Evolutionary conservation across 2,888 invertebrate species (phyloP).

Genomic region (Drosophila merina): DNA sequence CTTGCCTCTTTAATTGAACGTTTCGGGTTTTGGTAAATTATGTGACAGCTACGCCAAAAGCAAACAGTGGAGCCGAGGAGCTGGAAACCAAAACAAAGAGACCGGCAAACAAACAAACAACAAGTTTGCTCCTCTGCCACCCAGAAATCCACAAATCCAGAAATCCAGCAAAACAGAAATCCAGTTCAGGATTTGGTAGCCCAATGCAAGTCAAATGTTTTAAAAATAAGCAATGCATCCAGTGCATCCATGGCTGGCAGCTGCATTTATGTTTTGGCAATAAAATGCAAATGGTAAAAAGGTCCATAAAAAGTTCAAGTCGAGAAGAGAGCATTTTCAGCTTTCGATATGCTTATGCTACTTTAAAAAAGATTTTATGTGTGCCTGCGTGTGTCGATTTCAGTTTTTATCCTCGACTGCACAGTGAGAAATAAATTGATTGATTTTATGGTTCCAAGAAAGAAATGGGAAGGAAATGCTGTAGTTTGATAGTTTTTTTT

Average conservation of each 20-base stretch:
- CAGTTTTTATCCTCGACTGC: slow-evolving; percentile 50
- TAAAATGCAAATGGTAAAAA: slow-evolving; percentile 77
- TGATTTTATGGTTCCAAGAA: background rate
- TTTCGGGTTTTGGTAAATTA: slow-evolving; percentile 36
- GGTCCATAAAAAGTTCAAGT: slow-evolving; percentile 60
- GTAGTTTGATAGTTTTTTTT: too few species aligned
- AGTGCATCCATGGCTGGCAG: slow-evolving; percentile 43
- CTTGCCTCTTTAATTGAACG: slow-evolving; percentile 68
- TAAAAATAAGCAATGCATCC: slow-evolving; percentile 58
- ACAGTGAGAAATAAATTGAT: slow-evolving; percentile 2
- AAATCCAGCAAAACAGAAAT: slow-evolving; percentile 3
- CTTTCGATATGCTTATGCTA: slow-evolving; percentile 72
- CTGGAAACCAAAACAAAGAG: slow-evolving; percentile 27
- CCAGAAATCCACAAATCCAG: slow-evolving; percentile 20
- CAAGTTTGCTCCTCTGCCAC: slow-evolving; percentile 20
- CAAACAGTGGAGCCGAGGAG: slow-evolving; percentile 54
- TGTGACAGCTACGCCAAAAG: slow-evolving; percentile 53
- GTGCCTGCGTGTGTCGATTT: slow-evolving; percentile 58
- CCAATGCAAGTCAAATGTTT: slow-evolving; percentile 47
- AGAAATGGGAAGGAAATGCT: too few species aligned
- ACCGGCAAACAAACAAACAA: slow-evolving; percentile 49
- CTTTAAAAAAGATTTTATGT: slow-evolving; percentile 69
- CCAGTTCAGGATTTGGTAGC: slow-evolving; percentile 33
- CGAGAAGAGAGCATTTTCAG: slow-evolving; percentile 39
- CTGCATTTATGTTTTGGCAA: slow-evolving; percentile 76